Evolutionary conservation across 2,888 invertebrate species (phyloP).

Genomic region (Thelaira solivaga): DNA sequence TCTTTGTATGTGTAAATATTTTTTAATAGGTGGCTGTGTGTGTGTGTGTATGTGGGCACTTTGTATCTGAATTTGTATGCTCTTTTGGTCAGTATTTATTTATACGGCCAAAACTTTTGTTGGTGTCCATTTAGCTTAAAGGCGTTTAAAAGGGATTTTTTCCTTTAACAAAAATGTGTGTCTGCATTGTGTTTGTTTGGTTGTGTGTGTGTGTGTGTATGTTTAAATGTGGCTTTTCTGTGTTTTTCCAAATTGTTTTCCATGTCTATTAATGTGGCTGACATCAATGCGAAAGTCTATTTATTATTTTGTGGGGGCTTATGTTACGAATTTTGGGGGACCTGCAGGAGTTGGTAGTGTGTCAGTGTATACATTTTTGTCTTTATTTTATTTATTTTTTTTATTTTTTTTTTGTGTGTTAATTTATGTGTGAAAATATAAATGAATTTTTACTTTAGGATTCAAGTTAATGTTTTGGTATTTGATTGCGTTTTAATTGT

Average conservation of each 20-base stretch:
- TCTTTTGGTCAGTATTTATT: constrained; percentile 54
- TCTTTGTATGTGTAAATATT: constrained; percentile 19
- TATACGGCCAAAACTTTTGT: constrained; percentile 41
- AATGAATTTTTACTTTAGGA: constrained; percentile 53
- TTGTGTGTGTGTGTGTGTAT: neutral
- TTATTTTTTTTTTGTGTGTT: constrained; percentile 14
- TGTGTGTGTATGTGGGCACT: constrained; percentile 33
- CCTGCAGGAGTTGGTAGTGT: neutral
- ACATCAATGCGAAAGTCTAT: constrained; percentile 48
- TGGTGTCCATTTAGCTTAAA: constrained; percentile 58
- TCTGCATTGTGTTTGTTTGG: constrained; percentile 2
- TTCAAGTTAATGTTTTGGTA: constrained; percentile 53
- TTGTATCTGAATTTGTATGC: constrained; percentile 19
- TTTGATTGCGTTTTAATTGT: constrained; percentile 60
- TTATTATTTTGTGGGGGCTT: constrained; percentile 7
- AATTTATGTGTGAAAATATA: constrained; percentile 60
- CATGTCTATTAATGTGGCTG: constrained; percentile 49
- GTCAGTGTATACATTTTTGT: too few species aligned
- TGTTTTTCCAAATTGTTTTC: constrained; percentile 47
- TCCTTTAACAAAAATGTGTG: constrained; percentile 30
- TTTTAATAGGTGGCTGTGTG: constrained; percentile 45
- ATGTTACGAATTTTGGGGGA: neutral
- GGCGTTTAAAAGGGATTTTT: constrained; percentile 53
- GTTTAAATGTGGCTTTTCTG: constrained; percentile 52
- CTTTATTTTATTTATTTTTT: neutral